Percentiles rank a stretch among this genome's conserved stretches.
These are phyloP conservation scores for Yponomeuta sedellus DNA, from an alignment of 2,888 invertebrate genomes.

Conservation along the genomic window DNA sequence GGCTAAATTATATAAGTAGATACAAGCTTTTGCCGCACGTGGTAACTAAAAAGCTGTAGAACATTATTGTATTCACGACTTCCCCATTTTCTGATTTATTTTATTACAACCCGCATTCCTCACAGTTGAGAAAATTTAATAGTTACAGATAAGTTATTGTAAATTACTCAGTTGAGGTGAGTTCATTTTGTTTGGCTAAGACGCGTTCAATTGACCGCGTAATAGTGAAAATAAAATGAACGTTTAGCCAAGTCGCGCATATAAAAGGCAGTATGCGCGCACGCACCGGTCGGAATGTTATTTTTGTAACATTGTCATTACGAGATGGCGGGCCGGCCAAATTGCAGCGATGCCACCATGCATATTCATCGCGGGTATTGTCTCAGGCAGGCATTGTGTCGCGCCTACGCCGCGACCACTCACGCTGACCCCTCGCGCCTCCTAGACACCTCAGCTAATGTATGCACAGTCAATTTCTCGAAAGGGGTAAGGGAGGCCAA, in stretches of 20 bases:
- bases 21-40: no score
- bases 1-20: no score
- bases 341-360: constrained; percentile 68
- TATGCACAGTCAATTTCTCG: neutral
- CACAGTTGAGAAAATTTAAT: no score
- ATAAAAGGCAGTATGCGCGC: neutral
- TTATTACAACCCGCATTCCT: no score
- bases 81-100: no score
- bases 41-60: no score
- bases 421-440: constrained; percentile 29
- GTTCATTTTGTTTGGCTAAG: no score
- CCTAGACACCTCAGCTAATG: constrained; percentile 14
- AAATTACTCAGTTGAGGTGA: no score
- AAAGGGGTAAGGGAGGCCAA: constrained; percentile 27
- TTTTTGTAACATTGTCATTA: constrained; percentile 72
- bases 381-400: constrained; percentile 56
- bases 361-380: constrained; percentile 67
- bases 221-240: neutral
- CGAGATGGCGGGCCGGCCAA: constrained; percentile 57
- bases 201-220: neutral
- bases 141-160: no score
- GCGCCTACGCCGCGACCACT: constrained; percentile 41
- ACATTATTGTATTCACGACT: no score
- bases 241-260: neutral
- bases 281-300: constrained; percentile 29